These are phyloP conservation scores for Dryadula phaetusa DNA, from an alignment of 2,888 invertebrate genomes.

Conservation along the genomic window DNA sequence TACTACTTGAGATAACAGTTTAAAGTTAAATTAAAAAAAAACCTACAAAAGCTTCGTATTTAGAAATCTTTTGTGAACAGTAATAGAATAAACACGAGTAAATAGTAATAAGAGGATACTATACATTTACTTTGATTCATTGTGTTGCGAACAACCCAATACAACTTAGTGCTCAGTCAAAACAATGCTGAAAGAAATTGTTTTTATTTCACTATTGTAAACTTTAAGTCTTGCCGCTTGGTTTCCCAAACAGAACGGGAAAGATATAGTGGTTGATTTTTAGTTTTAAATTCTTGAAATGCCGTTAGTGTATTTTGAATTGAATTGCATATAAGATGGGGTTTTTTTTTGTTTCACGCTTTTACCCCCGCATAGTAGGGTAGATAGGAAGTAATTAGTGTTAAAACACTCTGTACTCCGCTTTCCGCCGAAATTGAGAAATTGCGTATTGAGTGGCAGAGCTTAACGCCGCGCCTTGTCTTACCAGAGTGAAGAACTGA, in stretches of 20 bases:
- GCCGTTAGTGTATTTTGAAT: background rate
- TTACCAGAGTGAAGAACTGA: too few relatives aligned
- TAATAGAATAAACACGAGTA: constrained; percentile 4
- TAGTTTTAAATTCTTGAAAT: constrained; percentile 9
- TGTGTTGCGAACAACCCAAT: constrained; percentile 6
- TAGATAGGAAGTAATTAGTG: too few relatives aligned
- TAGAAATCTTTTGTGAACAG: background rate
- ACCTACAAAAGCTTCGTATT: background rate
- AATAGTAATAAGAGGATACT: constrained; percentile 5
- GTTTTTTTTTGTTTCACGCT: too few relatives aligned
- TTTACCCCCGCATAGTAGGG: too few relatives aligned
- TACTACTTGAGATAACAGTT: too few relatives aligned
- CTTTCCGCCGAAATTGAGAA: too few relatives aligned
- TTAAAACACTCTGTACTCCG: too few relatives aligned
- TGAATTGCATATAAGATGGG: background rate
- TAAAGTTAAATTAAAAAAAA: too few relatives aligned
- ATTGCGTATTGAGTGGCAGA: too few relatives aligned
- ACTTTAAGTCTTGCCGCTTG: constrained; percentile 32
- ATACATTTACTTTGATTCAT: constrained; percentile 2
- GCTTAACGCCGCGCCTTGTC: too few relatives aligned
- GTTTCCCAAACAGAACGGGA: constrained; percentile 28
- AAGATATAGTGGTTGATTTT: constrained; percentile 10
- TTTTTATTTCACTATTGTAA: constrained; percentile 24
- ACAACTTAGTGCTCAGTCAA: constrained; percentile 10
- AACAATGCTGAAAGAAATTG: constrained; percentile 13